A percentile compares a stretch with the other conserved stretches of the same genome.
These are phyloP conservation scores for Capromys pilorides DNA, from an alignment of 2,797 vertebrate genomes.

Conservation along the genomic window DNA sequence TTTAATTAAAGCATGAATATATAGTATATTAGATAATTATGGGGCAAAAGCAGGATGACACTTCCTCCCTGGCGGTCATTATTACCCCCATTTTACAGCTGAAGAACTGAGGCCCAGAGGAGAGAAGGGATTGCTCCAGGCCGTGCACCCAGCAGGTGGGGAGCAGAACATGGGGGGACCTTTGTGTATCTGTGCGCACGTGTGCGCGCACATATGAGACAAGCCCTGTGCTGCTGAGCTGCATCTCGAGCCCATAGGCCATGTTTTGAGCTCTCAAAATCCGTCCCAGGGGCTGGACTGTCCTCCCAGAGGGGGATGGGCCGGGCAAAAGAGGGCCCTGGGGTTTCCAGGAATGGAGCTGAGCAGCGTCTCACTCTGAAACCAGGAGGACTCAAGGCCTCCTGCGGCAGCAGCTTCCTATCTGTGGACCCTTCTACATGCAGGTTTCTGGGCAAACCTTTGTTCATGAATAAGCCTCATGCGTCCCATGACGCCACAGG, in stretches of 20 bases:
- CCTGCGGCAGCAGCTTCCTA: neutral
- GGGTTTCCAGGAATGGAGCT: neutral
- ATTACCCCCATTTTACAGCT: constrained; percentile 2
- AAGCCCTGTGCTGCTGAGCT: neutral
- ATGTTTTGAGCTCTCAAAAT: neutral
- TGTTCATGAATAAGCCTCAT: neutral
- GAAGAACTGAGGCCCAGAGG: neutral
- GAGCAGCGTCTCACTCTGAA: accelerated
- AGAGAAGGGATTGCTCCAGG: neutral
- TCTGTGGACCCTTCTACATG: neutral
- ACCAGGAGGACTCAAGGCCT: neutral
- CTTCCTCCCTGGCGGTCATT: neutral
- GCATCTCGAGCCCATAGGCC: neutral
- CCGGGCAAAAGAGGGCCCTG: neutral
- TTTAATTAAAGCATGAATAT: neutral
- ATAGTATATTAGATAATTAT: neutral
- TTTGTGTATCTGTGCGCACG: neutral
- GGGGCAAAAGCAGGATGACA: neutral
- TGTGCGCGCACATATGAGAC: neutral
- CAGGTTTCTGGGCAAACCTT: neutral
- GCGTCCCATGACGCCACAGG: accelerated
- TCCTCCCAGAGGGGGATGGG: neutral
- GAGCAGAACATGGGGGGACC: neutral
- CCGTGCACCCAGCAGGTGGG: neutral
- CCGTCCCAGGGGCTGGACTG: neutral